phyloP scores from a whole-genome alignment of 1,140 invertebrate species.

The Zaprionus kolodkinae region DNA sequence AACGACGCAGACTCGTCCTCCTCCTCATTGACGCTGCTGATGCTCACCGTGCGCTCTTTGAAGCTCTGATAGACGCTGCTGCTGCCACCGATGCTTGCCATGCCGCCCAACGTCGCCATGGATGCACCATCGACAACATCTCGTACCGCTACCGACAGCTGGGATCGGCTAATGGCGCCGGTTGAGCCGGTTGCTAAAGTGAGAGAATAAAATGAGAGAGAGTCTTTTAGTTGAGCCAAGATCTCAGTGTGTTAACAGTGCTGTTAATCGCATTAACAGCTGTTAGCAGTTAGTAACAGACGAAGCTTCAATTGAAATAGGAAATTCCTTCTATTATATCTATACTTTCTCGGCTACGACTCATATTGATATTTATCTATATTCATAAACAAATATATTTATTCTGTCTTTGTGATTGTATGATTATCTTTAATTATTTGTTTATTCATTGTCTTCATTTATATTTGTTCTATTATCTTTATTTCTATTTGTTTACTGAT shows the following conservation, averaged over 20 bases:
- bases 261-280: constrained; percentile 8
- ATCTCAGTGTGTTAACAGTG: background rate
- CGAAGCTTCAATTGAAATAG: background rate
- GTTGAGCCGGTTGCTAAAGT: constrained; percentile 31
- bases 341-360: background rate
- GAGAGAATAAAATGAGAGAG: background rate
- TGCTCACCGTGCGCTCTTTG: constrained; percentile 78
- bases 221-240: background rate
- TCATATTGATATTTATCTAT: background rate
- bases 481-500: too few species aligned
- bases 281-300: constrained; percentile 4
- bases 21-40: constrained; percentile 78
- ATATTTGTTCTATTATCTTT: too few species aligned
- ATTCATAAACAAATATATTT: too few species aligned
- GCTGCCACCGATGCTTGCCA: constrained; percentile 15
- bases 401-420: too few species aligned
- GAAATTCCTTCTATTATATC: background rate
- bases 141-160: constrained; percentile 15
- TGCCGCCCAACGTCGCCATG: constrained; percentile 13
- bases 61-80: constrained; percentile 61
- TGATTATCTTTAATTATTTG: too few species aligned
- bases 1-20: constrained; percentile 73
- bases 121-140: constrained; percentile 50
- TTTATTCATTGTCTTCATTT: too few species aligned
- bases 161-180: constrained; percentile 16